Base-by-base conservation (phyloP, 2,888 invertebrate species). In the Dasypogon diadema region DNA sequence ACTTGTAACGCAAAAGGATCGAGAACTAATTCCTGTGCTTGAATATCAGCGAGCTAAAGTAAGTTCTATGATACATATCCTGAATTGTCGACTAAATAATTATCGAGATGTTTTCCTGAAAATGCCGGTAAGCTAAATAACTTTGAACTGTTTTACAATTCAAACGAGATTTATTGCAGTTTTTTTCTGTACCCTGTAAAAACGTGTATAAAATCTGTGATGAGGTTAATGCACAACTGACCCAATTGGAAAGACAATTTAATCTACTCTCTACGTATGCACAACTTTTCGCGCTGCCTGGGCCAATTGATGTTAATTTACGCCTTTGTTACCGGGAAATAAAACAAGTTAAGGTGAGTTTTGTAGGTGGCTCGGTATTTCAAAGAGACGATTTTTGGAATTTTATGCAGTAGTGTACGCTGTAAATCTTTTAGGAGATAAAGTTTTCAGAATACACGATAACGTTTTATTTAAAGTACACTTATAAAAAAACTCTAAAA, bases 1-100 rank as follows among this genome's bases (percentile, higher is more conserved):
- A 85, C 87, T 92, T 75, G 93, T 94, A 0, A 91, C 94, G 1
- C 90, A 92, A 72, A 91, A 94, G 65, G 96, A 95, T 85, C 95
- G 96, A 84, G 89, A 91, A 63, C 95, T 97, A 48, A 93, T 93
- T 1, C 97, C 97, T 16, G 88, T 97, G 76, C 94, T 97, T 84
- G 93, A 95, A 2, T 92, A 92, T 76, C 97, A 98, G 85, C 94
- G 96, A 0, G 93, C 94, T 73, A 91, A 94, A 70, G 92, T 98
- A 80, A 91, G 94, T 76, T 93, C 93, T 83, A 91, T 94, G 72
- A 92, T 96, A 74, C 90, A 91, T 6, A 89, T 93, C 56, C 94
- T 95, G 83, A 95, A 95, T 81, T 90, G 93, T 68, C 89, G 92
- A 54, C 92, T 96, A 81, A 89, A 88, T 34, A 91, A 92, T 83